phyloP scores from a whole-genome alignment of 2,888 invertebrate species.

The Apocheima hispidaria region DNA sequence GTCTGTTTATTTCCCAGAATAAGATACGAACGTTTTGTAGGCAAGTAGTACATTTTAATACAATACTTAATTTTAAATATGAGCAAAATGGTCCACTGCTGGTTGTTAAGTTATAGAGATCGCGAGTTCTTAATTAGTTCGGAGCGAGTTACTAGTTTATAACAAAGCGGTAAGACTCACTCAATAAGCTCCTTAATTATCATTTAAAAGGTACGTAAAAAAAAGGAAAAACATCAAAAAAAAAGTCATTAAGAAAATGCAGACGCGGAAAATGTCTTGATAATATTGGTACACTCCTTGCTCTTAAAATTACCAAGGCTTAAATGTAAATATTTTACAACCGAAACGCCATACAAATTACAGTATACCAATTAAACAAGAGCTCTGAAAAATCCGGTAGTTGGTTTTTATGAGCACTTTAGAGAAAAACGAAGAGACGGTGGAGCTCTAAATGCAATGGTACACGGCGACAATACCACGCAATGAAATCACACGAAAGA shows the following conservation, averaged over 20 bases:
- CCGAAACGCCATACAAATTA: constrained; percentile 36
- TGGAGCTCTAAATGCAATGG: constrained; percentile 25
- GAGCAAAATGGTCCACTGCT: too few species aligned
- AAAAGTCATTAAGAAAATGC: not conserved
- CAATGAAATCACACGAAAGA: constrained; percentile 13
- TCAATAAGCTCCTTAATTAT: too few species aligned
- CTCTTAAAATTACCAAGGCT: constrained; percentile 12
- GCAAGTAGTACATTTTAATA: too few species aligned
- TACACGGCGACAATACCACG: constrained; percentile 13
- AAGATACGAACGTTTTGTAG: too few species aligned
- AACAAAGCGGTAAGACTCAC: too few species aligned
- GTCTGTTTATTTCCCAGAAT: too few species aligned
- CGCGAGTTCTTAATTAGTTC: too few species aligned
- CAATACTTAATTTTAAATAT: too few species aligned
- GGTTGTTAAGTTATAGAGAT: too few species aligned
- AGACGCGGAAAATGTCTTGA: not conserved
- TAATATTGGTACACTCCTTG: not conserved
- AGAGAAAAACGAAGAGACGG: constrained; percentile 42
- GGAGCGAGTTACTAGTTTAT: too few species aligned
- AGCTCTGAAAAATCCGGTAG: constrained; percentile 48
- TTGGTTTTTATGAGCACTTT: constrained; percentile 57
- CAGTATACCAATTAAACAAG: constrained; percentile 49
- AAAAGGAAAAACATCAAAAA: too few species aligned
- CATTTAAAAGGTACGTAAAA: too few species aligned
- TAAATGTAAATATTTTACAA: constrained; percentile 21